Base-by-base conservation (phyloP, 2,113 vertebrate genomes). In the Megaleporinus macrocephalus region DNA sequence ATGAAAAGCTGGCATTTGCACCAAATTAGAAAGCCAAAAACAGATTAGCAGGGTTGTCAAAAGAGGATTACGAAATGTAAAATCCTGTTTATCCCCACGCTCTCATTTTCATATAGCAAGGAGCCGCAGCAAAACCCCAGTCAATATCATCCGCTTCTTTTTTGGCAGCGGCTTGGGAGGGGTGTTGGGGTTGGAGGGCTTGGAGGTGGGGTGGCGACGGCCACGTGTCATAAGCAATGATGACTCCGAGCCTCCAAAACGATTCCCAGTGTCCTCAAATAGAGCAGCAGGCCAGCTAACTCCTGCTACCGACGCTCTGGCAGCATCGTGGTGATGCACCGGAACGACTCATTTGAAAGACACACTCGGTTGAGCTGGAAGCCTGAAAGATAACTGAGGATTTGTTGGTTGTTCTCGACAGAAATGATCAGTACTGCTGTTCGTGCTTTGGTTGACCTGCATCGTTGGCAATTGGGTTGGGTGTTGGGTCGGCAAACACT, bases 31-130 rank as follows among this genome's bases (percentile, higher is more conserved):
- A 30, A 12, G 73, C 69, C 63, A 86, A 74, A 86, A 78, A 84
- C 73, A 83, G 69, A 87, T 84, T 81, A 79, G 18, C 18, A 27
- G 47, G 61, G 75, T 66, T 77, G 80, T 86, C 85, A 79, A 59
- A 79, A 73, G 70, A 75, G 83, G 87, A 88, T 88, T 88, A 87
- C 24, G 33, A 80, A 62, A 79, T 51, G 66, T 33, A 85, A 83
- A 87, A 87, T 80, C 63, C 77, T 61, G 59, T 81, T 83, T 79
- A 84, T 82, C 73, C 86, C 76, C 61, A 63, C 22, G 41, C 76
- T 70, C 47, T 76, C 62, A 65, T 88, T 89, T 86, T 80, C 51
- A 71, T 20, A 83, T 26, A 70, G 79, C 65, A 76, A 29, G 26
- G 65, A 41, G 27, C 18, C 84, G 75, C 36, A 47, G 49, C 74